Base-by-base conservation (phyloP, 1,140 invertebrate genomes). In the Acyrthosiphon pisum region DNA sequence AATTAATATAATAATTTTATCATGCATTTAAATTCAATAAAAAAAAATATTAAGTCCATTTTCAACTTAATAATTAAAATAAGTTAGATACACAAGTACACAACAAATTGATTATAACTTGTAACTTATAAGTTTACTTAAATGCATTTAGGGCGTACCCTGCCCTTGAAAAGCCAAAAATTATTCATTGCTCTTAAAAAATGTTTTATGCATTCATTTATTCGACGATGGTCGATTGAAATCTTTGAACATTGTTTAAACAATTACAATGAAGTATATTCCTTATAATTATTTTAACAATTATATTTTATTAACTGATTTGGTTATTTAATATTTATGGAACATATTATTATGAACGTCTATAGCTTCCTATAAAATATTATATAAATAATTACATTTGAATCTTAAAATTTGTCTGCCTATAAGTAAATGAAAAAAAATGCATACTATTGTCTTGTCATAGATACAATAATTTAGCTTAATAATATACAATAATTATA, bases 91-190 rank as follows among this genome's bases (percentile, higher is more conserved):
- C 23, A 30, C 11, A 30, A 60, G 14, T 53, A 37, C 23, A 30
- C 11, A 30, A 60, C 35, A 90, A 37, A 23, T 37, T 56, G 0
- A 14, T 30, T 60, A 22, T 18, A 23, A 3, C 8, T 50, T 60
- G 22, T 90, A 30, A 56, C 87, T 41, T 26, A 30, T 60, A 90
- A 90, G 46, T 50, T 37, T 37, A 56, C n/a, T 90, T 56, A 90
- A 60, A 90, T 90, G 35, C 9, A 90, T 41, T 26, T 60, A 60
- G 26, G 50, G 60, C 88, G 37, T 60, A 26, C 22, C 50, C 26
- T 88, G n/a, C 35, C 89, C 89, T 90, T 90, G 89, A 90, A 90
- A 90, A 68, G 9, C 6, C 26, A 56, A 26, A 56, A 90, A 68
- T 41, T 68, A 89, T 44, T 44, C 35, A 44, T 90, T 68, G 26